Conservation (phyloP, 2,797 vertebrate genomes). For the Cyclura pinguis region DNA sequence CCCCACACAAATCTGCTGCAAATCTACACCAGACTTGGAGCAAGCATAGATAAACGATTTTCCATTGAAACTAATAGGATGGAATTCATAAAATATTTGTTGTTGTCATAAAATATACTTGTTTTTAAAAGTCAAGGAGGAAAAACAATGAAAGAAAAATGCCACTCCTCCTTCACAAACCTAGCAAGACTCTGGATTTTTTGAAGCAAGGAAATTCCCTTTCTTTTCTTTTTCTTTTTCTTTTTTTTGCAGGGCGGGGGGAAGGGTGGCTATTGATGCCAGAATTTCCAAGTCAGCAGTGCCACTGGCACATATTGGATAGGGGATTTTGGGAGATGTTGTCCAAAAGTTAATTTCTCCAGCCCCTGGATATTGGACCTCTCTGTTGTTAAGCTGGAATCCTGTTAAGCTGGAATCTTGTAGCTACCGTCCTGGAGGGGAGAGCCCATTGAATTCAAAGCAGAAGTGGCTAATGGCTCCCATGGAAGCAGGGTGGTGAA, state of each 20-base stretch:
- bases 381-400: background rate
- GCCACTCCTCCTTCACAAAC: background rate
- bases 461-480: no score
- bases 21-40: background rate
- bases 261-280: no score
- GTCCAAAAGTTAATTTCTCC: no score
- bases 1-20: background rate
- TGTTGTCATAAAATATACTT: no score
- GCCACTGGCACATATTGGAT: background rate
- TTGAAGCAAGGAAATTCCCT: no score
- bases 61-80: background rate
- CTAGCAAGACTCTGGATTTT: background rate
- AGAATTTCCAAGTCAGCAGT: no score
- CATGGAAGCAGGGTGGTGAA: no score
- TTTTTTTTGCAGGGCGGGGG: no score
- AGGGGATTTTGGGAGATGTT: background rate
- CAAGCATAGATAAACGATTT: background rate
- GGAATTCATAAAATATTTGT: background rate
- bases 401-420: background rate
- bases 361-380: no score
- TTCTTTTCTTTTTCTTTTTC: no score
- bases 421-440: background rate
- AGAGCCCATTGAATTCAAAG: background rate
- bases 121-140: background rate
- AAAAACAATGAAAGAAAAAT: background rate